Conservation (phyloP, 2,797 vertebrate genomes). For the Urophycis tenuis region DNA sequence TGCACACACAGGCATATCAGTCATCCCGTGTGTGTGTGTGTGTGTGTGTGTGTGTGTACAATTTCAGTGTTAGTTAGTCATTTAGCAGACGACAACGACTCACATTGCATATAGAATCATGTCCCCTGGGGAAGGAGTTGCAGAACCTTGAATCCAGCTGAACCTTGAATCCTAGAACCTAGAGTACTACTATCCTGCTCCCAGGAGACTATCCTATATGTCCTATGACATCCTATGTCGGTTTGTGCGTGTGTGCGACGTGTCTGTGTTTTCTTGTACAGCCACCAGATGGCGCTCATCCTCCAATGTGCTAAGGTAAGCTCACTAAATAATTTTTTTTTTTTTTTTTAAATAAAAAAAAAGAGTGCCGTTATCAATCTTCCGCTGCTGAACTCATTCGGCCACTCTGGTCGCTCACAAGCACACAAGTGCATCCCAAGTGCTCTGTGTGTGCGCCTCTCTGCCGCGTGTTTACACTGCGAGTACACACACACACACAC, state of each 20-base stretch:
- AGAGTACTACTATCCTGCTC: too few relatives aligned
- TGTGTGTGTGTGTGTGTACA: too few relatives aligned
- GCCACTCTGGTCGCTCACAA: background rate
- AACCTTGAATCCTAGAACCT: too few relatives aligned
- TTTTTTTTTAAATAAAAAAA: background rate
- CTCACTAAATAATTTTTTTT: too few relatives aligned
- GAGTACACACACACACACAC: background rate
- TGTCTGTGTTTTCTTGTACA: background rate
- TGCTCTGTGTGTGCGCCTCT: background rate
- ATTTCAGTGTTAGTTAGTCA: too few relatives aligned
- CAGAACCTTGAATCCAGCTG: too few relatives aligned
- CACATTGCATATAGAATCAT: too few relatives aligned
- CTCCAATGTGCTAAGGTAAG: background rate
- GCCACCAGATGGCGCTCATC: background rate
- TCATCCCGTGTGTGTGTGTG: too few relatives aligned
- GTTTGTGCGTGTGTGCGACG: background rate
- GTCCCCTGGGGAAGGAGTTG: too few relatives aligned
- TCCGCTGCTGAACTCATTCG: background rate
- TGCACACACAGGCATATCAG: slow-evolving; percentile 38
- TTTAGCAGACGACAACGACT: too few relatives aligned
- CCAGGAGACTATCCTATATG: too few relatives aligned
- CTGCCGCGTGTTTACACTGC: background rate
- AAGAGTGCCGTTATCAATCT: background rate
- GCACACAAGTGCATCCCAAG: background rate
- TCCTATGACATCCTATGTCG: background rate